Evolutionary conservation across 2,113 vertebrate species (phyloP), one percentile per base, ranked within the genome.

Genomic region (Prunella himalayana): DNA sequence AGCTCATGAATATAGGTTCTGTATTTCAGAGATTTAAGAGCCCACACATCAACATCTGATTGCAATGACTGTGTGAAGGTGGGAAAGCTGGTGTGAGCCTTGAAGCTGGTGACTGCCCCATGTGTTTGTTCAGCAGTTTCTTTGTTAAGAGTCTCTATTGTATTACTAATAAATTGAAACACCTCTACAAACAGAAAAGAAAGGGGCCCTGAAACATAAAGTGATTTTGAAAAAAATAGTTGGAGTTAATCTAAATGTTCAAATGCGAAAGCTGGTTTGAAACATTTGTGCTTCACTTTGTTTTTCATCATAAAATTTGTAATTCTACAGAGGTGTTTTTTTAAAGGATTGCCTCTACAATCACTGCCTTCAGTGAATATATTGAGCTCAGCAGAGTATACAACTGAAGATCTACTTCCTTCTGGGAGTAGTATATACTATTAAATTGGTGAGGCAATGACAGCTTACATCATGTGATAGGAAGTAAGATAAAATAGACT

Each of bases 41-140:
- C 7, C 19, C 1, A 0, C 60, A 8, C 21, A 60, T 47, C 33
- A 60, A 41, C 16, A 65, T 53, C 5, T 2, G 2, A 39, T 47
- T 56, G 2, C 31, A 83, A 33, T 22, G 42, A 23, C 17, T n/a
- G 2, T 28, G 45, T 20, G 51, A 66, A 45, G 8, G 10, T 59
- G 30, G 42, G 18, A 66, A 65, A 87, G 8, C 13, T 66, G 68
- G 3, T 28, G 41, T 7, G 13, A 66, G 9, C n/a, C 41, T 7
- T 72, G 37, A 42, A 47, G 19, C 21, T 51, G 56, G 8, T 39
- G 39, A 60, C 15, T 3, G 3, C 9, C n/a, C 10, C 31, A 5
- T 23, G 21, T 30, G 20, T 61, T 70, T 83, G 20, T 69, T 70
- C 41, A 65, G 27, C n/a, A 85, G 16, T 19, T 78, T 28, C 20